Evolutionary conservation across 53 echinoderm and acorn worm species (phyloP), one percentile per base, ranked within the genome.

Genomic region (Henricia sp.): DNA sequence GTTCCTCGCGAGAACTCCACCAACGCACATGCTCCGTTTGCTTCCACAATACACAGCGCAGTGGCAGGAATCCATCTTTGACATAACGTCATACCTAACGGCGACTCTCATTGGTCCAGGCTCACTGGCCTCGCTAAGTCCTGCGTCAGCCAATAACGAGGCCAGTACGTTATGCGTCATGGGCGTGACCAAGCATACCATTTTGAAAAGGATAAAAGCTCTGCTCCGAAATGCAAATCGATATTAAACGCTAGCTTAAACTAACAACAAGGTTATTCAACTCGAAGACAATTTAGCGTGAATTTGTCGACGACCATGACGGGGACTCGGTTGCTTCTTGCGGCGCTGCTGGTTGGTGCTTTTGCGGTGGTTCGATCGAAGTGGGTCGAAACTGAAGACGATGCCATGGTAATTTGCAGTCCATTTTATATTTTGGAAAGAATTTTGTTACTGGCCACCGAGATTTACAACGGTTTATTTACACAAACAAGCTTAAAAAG

Each of bases 261-360:
- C n/a, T n/a, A n/a, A n/a, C n/a, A n/a, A n/a, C n/a, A n/a, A n/a
- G 4, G 27, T 5, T 6, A 27, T 32, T 3, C 4, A 19, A 28
- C 29, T 59, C 29, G 6, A 6, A 29, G 28, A 24, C 4, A 14
- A 6, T 25, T 38, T 28, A 67, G 44, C 70, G 70, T 70, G 70
- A 70, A 67, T 38, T 48, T 9, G 68, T 3, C 40, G 10, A 14
- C 8, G 9, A 44, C 11, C 24, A 75, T 75, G 75, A 58, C 75
- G 75, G 89, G 89, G 25, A 23, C 52, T 40, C 72, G 70, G 8
- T 65, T 68, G 20, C 69, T 72, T 25, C 25, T 51, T 43, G 41
- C 53, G 24, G 65, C 66, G 37, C 33, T 65, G 65, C 52, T 64
- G 50, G 51, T 52, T 48, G 66, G 41, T 67, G 59, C 68, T 25